Base-by-base conservation (phyloP, 2,113 vertebrate genomes). In the Ictidomys tridecemlineatus region DNA sequence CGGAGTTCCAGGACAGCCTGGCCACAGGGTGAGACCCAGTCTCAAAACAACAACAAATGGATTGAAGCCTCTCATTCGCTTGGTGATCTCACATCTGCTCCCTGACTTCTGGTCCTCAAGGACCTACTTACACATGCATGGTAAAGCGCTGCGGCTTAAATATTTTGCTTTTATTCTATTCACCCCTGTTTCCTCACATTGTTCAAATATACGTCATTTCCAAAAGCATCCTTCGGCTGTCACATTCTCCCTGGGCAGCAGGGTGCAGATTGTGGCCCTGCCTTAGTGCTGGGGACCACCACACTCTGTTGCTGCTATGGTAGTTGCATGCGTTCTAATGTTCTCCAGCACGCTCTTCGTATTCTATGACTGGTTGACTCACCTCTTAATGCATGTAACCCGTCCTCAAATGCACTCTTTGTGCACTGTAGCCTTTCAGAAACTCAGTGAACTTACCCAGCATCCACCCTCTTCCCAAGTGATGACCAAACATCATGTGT, bases 191-290 rank as follows among this genome's bases (percentile, higher is more conserved):
- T 85, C 18, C 56, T 85, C 18, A 56, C 22, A 5, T 74, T 92
- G 92, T 92, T 45, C 61, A 53, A 89, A 3, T 42, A 28, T 73
- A 16, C 17, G 30, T 84, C 4, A 53, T 86, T 92, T 79, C 17
- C 65, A 42, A 51, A 12, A 1, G 14, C n/a, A 73, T 65, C 26
- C 8, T n/a, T 48, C 0, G 1, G 42, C 8, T 34, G 39, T 51
- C 83, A n/a, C n/a, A 32, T 74, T 78, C 45, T n/a, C 16, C 10
- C 30, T 70, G 74, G 42, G 88, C 94, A 96, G 91, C 45, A 96
- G 97, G 63, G n/a, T n/a, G n/a, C n/a, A n/a, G n/a, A n/a, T n/a
- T n/a, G n/a, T n/a, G n/a, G n/a, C n/a, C n/a, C n/a, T n/a, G n/a
- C n/a, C n/a, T n/a, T n/a, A n/a, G n/a, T n/a, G n/a, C n/a, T n/a